Percentiles rank a stretch among this genome's conserved stretches.
Conservation (phyloP, 2,797 vertebrate species). For the Lophius americanus region DNA sequence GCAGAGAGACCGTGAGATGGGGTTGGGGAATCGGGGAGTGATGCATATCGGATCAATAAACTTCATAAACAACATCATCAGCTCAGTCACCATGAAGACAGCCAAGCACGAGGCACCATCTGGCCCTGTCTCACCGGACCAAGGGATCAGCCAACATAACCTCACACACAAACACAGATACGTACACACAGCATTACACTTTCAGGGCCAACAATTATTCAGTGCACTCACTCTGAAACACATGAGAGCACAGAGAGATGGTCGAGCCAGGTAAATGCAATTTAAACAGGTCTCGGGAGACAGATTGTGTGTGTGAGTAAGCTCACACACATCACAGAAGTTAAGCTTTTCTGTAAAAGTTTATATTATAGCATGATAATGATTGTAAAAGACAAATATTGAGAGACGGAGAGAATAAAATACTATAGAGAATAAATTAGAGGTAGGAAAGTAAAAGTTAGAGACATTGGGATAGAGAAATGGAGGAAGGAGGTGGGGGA, state of each 20-base stretch:
- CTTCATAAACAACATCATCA: constrained; percentile 80
- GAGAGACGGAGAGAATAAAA: constrained; percentile 44
- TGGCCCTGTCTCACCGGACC: constrained; percentile 68
- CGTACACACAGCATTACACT: constrained; percentile 40
- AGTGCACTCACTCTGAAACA: constrained; percentile 37
- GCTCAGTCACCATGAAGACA: constrained; percentile 70
- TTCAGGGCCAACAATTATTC: constrained; percentile 51
- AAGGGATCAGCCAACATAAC: constrained; percentile 68
- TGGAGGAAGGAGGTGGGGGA: constrained; percentile 55
- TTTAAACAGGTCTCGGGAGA: constrained; percentile 56
- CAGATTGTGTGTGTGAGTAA: constrained; percentile 23
- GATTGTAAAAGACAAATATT: constrained; percentile 43
- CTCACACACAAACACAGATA: constrained; percentile 48
- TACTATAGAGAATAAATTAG: constrained; percentile 50
- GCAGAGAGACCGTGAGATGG: constrained; percentile 53
- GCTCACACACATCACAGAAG: constrained; percentile 39
- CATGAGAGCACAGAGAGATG: constrained; percentile 46
- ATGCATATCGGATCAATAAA: constrained; percentile 79
- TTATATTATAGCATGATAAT: constrained; percentile 63
- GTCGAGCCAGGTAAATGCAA: constrained; percentile 60
- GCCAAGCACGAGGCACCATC: constrained; percentile 75
- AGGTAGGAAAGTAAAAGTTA: constrained; percentile 40
- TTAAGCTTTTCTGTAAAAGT: constrained; percentile 56
- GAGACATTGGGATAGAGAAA: constrained; percentile 35
- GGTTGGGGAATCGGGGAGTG: constrained; percentile 62